phyloP scores from a whole-genome alignment of 2,113 vertebrate genomes.

The Dipodomys ordii region DNA sequence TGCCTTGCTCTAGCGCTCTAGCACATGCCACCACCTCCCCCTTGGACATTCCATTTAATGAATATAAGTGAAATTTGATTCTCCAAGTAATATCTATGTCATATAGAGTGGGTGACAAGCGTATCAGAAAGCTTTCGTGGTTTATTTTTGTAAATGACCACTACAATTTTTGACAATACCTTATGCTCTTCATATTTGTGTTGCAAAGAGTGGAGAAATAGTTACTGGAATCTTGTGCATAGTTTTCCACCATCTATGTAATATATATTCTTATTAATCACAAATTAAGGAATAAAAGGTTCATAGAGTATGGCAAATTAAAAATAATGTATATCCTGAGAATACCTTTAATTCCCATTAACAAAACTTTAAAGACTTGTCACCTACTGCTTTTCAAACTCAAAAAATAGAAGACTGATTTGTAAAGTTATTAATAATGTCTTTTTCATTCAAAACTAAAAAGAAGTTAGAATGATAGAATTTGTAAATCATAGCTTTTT shows the following conservation, averaged over 20 bases:
- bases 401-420: background rate
- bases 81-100: background rate
- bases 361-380: background rate
- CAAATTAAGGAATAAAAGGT: background rate
- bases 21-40: background rate
- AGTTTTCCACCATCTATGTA: background rate
- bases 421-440: background rate
- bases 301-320: slow-evolving; percentile 2
- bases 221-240: slow-evolving; percentile 5
- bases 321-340: background rate
- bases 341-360: background rate
- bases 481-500: slow-evolving; percentile 18
- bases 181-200: background rate
- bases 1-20: background rate
- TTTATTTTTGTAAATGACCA: slow-evolving; percentile 37
- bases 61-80: slow-evolving; percentile 45
- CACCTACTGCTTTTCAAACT: background rate
- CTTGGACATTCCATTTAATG: slow-evolving; percentile 26
- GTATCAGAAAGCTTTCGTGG: slow-evolving; percentile 51
- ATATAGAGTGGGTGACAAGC: background rate
- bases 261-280: slow-evolving; percentile 27
- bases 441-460: slow-evolving; percentile 20
- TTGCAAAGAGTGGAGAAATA: slow-evolving; percentile 11
- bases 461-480: slow-evolving; percentile 5
- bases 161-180: background rate